Conservation (phyloP, 2,888 invertebrate species). For the Leptogaster cylindrica region DNA sequence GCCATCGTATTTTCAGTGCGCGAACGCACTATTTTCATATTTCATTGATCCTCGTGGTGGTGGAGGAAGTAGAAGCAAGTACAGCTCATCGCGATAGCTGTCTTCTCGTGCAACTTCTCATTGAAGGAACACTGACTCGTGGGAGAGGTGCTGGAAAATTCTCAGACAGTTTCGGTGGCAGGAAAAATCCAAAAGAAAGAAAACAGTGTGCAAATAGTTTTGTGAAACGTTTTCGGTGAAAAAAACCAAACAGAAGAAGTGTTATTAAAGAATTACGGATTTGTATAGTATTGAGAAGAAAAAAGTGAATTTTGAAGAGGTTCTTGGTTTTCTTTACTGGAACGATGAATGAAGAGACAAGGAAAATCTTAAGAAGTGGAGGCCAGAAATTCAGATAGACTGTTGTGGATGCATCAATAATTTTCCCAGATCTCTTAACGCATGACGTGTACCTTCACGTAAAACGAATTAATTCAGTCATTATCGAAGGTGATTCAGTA, state of each 20-base stretch:
- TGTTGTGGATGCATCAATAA: constrained; percentile 8
- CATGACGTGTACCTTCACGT: constrained; percentile 4
- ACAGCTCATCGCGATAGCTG: constrained; percentile 21
- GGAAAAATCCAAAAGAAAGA: background rate
- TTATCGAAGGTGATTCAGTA: background rate
- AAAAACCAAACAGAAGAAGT: background rate
- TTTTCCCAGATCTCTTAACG: constrained; percentile 1
- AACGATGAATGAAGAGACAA: constrained; percentile 23
- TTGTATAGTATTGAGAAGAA: background rate
- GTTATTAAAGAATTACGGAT: background rate
- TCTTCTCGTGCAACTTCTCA: constrained; percentile 34
- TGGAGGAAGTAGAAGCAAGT: constrained; percentile 10
- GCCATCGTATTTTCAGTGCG: constrained; percentile 42
- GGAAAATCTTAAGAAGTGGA: constrained; percentile 8
- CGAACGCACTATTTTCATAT: constrained; percentile 45
- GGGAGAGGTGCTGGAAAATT: constrained; percentile 18
- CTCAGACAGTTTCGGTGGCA: constrained; percentile 15
- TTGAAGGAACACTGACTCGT: constrained; percentile 24
- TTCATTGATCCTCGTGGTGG: constrained; percentile 43
- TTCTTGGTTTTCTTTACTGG: background rate
- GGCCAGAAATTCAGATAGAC: background rate
- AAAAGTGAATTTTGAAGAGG: constrained; percentile 5
- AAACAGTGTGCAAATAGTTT: background rate
- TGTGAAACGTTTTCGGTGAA: background rate
- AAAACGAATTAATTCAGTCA: constrained; percentile 5